Conservation (phyloP, 2,797 vertebrate genomes). For the Squalus acanthias region DNA sequence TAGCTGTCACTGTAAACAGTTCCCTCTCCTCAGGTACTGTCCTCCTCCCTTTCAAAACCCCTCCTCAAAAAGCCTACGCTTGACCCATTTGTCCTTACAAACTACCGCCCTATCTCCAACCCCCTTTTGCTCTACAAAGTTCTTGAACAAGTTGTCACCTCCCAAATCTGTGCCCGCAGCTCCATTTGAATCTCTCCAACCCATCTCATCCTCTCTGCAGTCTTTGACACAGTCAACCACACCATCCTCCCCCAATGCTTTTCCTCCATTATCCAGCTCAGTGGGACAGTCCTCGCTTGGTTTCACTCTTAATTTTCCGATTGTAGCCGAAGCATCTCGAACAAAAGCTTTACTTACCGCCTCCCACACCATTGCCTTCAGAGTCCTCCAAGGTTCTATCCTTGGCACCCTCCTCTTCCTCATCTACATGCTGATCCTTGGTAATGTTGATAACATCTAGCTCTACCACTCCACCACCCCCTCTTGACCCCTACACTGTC, state of each 20-base stretch:
- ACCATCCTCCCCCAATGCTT: background rate
- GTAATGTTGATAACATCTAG: background rate
- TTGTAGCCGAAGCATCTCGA: background rate
- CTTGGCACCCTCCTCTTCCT: background rate
- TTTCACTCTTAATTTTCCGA: background rate
- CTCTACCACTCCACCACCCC: too few species aligned
- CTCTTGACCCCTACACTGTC: too few species aligned
- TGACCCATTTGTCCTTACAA: too few species aligned
- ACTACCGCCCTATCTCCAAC: too few species aligned
- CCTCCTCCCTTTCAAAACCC: too few species aligned
- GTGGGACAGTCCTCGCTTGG: too few species aligned
- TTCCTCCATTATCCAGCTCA: background rate
- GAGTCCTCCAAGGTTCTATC: background rate
- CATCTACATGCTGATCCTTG: background rate
- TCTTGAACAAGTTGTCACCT: background rate
- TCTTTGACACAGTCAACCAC: background rate
- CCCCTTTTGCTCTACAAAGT: background rate
- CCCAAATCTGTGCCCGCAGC: background rate
- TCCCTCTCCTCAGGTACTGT: too few species aligned
- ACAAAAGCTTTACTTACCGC: background rate
- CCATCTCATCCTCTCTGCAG: background rate
- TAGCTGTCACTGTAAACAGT: too few species aligned
- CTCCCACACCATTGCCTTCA: background rate
- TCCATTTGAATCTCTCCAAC: background rate
- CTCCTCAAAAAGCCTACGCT: too few species aligned